Conservation (phyloP, 2,113 vertebrate genomes). For the Microtus richardsoni region DNA sequence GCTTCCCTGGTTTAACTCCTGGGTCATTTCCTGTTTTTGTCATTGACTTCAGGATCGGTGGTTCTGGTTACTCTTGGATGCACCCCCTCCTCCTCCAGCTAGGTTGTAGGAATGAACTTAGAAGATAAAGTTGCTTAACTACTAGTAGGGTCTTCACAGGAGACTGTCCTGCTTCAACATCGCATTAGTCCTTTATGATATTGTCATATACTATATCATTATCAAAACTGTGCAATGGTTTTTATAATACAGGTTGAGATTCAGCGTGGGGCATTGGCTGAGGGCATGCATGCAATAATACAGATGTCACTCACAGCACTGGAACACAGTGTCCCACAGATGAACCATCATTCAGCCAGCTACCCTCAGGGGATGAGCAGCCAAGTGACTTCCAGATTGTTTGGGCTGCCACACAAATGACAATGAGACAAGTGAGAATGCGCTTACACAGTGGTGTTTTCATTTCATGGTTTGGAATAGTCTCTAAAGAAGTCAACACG, state of each 20-base stretch:
- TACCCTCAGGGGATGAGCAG: not conserved
- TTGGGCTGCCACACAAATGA: not conserved
- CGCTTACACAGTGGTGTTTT: not conserved
- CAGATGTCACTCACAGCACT: not conserved
- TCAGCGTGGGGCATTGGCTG: not conserved
- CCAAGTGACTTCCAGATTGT: not conserved
- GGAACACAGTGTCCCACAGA: not conserved
- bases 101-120: not conserved
- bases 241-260: not conserved
- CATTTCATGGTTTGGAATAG: not conserved
- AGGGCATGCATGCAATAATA: not conserved
- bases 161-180: not conserved
- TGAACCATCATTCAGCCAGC: not conserved
- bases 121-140: not conserved
- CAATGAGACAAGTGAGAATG: not conserved
- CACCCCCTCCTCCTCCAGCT: accelerated
- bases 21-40: not conserved
- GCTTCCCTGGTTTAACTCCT: not conserved
- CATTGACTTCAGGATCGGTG: not conserved
- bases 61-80: not conserved
- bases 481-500: not conserved
- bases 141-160: not conserved
- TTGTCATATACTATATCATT: not conserved
- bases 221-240: not conserved
- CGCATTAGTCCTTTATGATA: not conserved